Conservation (phyloP, 2,113 vertebrate species). For the Dolichotis patagonum region DNA sequence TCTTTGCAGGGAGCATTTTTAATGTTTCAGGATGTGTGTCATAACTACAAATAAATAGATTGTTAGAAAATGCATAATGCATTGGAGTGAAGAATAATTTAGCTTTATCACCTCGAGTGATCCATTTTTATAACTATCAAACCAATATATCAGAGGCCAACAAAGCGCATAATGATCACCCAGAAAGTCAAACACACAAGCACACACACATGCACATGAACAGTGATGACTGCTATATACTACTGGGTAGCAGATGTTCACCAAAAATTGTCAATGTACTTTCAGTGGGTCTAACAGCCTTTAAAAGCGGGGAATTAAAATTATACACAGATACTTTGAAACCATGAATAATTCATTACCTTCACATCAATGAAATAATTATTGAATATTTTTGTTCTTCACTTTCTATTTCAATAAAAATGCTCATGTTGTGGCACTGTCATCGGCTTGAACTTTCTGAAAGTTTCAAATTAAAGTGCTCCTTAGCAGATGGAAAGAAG, state of each 20-base stretch:
- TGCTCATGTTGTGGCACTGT: conserved; percentile 83
- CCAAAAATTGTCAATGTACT: conserved; percentile 87
- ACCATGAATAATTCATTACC: conserved; percentile 89
- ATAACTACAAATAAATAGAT: background rate
- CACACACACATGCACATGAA: background rate
- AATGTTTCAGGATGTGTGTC: background rate
- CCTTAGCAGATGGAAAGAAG: background rate
- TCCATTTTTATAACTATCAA: conserved; percentile 60
- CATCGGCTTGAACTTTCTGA: conserved; percentile 82
- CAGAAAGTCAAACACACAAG: background rate
- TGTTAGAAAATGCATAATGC: conserved; percentile 38
- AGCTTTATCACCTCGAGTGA: conserved; percentile 40
- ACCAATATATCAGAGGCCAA: conserved; percentile 26
- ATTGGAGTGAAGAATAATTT: conserved; percentile 54
- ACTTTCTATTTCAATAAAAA: conserved; percentile 88
- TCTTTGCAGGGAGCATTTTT: background rate
- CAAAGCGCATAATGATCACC: background rate
- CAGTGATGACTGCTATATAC: conserved; percentile 60
- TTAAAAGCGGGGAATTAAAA: conserved; percentile 90
- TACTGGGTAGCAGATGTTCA: conserved; percentile 86
- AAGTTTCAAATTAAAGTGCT: conserved; percentile 81
- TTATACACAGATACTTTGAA: conserved; percentile 88
- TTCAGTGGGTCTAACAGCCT: conserved; percentile 85
- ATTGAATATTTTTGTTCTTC: conserved; percentile 89
- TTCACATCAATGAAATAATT: conserved; percentile 89